These are phyloP conservation scores for Leptopilina boulardi DNA, from an alignment of 1,140 invertebrate species.

Conservation along the genomic window DNA sequence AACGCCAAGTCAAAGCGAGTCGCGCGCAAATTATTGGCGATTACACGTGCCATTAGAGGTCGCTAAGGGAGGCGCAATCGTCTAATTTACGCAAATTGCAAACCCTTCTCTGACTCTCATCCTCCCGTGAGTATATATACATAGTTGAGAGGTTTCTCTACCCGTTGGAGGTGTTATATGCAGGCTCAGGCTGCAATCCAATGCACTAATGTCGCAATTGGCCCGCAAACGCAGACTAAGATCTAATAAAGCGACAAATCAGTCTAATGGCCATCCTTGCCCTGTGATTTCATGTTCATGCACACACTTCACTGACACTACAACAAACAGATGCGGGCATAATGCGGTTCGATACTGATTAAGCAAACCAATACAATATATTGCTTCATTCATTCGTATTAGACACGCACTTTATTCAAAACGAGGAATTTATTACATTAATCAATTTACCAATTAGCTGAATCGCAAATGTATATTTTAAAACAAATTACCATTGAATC, in stretches of 20 bases:
- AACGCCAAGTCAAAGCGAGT: constrained; percentile 21
- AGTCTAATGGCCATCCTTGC: constrained; percentile 62
- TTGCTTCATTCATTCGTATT: neutral
- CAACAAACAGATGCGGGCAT: constrained; percentile 48
- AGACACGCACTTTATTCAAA: neutral
- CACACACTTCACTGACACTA: neutral
- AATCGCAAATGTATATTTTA: too few species aligned
- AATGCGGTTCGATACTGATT: constrained; percentile 45
- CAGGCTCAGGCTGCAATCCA: constrained; percentile 21
- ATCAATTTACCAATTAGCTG: too few species aligned
- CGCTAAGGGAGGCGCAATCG: constrained; percentile 56
- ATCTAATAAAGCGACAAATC: constrained; percentile 77
- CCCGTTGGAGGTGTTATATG: constrained; percentile 16
- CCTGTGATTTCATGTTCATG: constrained; percentile 44
- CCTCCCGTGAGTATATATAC: neutral
- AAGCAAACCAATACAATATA: constrained; percentile 32
- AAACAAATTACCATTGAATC: too few species aligned
- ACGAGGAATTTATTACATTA: too few species aligned
- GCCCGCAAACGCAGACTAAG: constrained; percentile 67
- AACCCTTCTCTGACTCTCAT: constrained; percentile 44
- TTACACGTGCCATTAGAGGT: constrained; percentile 65
- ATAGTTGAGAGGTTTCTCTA: constrained; percentile 25
- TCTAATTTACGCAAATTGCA: constrained; percentile 76
- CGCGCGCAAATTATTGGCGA: constrained; percentile 60
- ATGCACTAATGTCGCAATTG: constrained; percentile 50